Percentiles rank a stretch among this genome's conserved stretches.
phyloP scores from a whole-genome alignment of 2,888 invertebrate species.

The Diploptera punctata region DNA sequence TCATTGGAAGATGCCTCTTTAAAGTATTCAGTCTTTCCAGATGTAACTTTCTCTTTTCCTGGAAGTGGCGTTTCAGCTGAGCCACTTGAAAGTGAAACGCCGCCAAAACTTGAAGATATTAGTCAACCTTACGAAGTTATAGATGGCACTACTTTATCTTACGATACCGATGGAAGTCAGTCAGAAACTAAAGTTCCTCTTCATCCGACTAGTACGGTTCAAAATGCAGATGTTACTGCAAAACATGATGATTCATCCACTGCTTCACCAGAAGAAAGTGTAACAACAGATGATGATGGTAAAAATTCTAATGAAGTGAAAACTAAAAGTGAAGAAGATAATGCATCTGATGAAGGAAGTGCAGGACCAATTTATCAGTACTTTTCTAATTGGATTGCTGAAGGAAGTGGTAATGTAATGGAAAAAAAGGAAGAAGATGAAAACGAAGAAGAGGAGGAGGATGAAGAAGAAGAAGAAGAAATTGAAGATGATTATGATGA shows the following conservation, averaged over 20 bases:
- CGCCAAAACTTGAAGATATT: constrained; percentile 8
- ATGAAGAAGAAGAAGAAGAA: constrained; percentile 40
- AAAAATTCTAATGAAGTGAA: constrained; percentile 52
- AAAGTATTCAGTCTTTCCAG: not conserved
- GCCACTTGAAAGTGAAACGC: constrained; percentile 7
- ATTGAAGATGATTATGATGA: constrained; percentile 35
- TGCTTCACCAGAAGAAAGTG: not conserved
- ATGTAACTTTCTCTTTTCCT: constrained; percentile 20
- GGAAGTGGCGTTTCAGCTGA: constrained; percentile 39
- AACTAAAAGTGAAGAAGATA: constrained; percentile 53
- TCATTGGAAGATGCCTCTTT: not conserved
- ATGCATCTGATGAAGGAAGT: constrained; percentile 36
- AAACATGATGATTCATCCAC: not conserved
- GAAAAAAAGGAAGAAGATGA: constrained; percentile 15
- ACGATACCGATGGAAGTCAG: constrained; percentile 40
- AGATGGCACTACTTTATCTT: constrained; percentile 71
- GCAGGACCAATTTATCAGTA: not conserved
- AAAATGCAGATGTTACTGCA: not conserved
- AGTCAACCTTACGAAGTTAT: constrained; percentile 57
- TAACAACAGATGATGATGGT: not conserved
- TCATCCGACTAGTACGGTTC: not conserved
- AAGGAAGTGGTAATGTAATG: constrained; percentile 26
- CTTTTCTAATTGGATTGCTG: not conserved
- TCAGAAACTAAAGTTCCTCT: not conserved
- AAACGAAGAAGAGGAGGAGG: constrained; percentile 41